Conservation (phyloP, 2,888 invertebrate species). For the Dyspetes luteomarginatus region DNA sequence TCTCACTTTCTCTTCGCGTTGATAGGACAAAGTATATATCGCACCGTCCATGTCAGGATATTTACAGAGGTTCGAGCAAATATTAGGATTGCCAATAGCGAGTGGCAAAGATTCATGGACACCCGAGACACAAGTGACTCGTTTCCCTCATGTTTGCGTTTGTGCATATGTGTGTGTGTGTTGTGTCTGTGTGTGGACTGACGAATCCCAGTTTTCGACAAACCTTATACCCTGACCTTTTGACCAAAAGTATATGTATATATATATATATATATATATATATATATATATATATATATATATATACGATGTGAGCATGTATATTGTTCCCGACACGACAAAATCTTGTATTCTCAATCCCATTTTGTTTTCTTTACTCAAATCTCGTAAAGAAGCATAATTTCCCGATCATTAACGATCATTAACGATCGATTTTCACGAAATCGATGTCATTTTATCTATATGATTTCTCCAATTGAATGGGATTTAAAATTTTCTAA, state of each 20-base stretch:
- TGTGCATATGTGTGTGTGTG: background rate
- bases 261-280: background rate
- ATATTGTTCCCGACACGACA: slow-evolving; percentile 27
- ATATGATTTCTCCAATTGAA: background rate
- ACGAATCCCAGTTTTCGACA: slow-evolving; percentile 34
- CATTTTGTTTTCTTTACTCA: slow-evolving; percentile 2
- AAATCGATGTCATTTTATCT: no score
- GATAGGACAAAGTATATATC: slow-evolving; percentile 45
- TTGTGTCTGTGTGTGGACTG: slow-evolving; percentile 18
- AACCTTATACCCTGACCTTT: slow-evolving; percentile 36
- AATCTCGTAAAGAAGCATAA: slow-evolving; percentile 18
- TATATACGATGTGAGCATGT: background rate
- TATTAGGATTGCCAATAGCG: slow-evolving; percentile 60
- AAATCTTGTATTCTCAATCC: slow-evolving; percentile 46
- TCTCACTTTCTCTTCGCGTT: slow-evolving; percentile 19
- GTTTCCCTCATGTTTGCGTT: slow-evolving; percentile 1
- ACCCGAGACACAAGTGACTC: slow-evolving; percentile 41
- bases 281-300: background rate
- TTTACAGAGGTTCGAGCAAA: slow-evolving; percentile 61
- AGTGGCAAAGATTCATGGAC: slow-evolving; percentile 58
- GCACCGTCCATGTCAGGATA: slow-evolving; percentile 51
- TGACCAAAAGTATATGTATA: slow-evolving; percentile 6
- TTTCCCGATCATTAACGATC: slow-evolving; percentile 14
- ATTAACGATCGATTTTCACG: no score
- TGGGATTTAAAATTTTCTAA: background rate